A percentile compares a stretch with the other conserved stretches of the same genome.
Conservation (phyloP, 2,797 vertebrate species). For the Cyclopterus lumpus region DNA sequence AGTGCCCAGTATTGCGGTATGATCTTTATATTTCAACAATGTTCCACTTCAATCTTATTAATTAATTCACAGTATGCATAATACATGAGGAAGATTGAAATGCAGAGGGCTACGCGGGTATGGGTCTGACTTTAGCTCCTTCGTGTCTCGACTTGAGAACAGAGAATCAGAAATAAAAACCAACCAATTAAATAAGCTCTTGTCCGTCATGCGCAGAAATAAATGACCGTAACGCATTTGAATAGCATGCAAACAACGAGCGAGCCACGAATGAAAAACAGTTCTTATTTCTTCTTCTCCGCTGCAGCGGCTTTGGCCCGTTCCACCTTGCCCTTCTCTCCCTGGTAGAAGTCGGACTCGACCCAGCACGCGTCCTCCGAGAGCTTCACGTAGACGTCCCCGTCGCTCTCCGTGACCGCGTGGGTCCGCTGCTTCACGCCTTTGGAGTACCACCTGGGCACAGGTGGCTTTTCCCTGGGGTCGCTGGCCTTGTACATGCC, state of each 20-base stretch:
- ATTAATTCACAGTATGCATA: constrained; percentile 47
- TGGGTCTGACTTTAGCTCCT: background rate
- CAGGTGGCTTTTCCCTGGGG: constrained; percentile 75
- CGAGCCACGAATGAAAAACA: background rate
- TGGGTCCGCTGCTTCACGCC: constrained; percentile 93
- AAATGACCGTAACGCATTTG: background rate
- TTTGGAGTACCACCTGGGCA: constrained; percentile 88
- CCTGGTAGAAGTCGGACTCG: constrained; percentile 93
- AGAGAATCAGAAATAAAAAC: constrained; percentile 24
- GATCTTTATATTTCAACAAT: constrained; percentile 23
- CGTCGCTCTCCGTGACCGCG: constrained; percentile 81
- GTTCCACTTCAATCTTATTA: constrained; percentile 37
- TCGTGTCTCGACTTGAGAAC: background rate
- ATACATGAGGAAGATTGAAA: constrained; percentile 33
- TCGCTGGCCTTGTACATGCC: constrained; percentile 87
- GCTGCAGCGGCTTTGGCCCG: constrained; percentile 57
- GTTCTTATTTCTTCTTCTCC: constrained; percentile 27
- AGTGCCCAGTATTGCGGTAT: background rate
- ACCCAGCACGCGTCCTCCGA: constrained; percentile 74
- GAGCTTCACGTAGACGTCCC: constrained; percentile 89
- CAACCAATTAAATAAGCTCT: background rate
- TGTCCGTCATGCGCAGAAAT: background rate
- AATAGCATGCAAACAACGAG: background rate
- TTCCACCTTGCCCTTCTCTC: constrained; percentile 83
- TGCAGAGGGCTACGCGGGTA: background rate